phyloP scores from a whole-genome alignment of 2,888 invertebrate genomes.

The Platypus cylindrus region DNA sequence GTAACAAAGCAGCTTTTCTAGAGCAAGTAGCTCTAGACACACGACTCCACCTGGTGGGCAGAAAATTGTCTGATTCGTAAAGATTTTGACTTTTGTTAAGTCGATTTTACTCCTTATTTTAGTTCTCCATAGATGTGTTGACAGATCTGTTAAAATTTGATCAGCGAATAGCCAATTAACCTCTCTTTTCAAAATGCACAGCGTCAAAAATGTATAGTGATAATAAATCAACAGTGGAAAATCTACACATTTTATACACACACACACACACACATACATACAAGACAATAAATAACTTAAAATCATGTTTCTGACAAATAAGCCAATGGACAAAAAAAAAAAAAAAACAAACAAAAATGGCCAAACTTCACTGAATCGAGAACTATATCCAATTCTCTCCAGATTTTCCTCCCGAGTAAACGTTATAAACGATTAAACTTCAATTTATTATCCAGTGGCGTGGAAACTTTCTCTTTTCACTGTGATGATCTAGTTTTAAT shows the following conservation, averaged over 20 bases:
- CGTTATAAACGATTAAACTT: slow-evolving; percentile 11
- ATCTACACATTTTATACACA: not conserved
- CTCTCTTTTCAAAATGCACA: too few relatives aligned
- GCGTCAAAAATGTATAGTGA: not conserved
- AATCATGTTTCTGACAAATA: slow-evolving; percentile 16
- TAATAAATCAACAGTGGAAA: not conserved
- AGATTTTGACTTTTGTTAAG: too few relatives aligned
- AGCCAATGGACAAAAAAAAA: slow-evolving; percentile 12
- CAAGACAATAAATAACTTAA: slow-evolving; percentile 13
- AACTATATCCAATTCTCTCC: slow-evolving; percentile 15
- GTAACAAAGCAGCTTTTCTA: too few relatives aligned
- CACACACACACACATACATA: not conserved
- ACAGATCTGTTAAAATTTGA: not conserved
- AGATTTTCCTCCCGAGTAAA: slow-evolving; percentile 13
- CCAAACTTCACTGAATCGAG: slow-evolving; percentile 13
- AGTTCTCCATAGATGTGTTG: too few relatives aligned
- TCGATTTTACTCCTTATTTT: too few relatives aligned
- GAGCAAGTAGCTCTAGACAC: too few relatives aligned
- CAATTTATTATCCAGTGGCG: slow-evolving; percentile 10
- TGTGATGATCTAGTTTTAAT: too few relatives aligned
- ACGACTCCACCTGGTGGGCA: too few relatives aligned
- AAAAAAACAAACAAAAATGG: too few relatives aligned
- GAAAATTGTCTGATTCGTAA: too few relatives aligned
- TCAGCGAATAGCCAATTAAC: not conserved
- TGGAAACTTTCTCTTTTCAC: not conserved